Evolutionary conservation across 2,888 invertebrate species (phyloP), one percentile per base, ranked within the genome.

Genomic region (Lepetodrilus schrolli): DNA sequence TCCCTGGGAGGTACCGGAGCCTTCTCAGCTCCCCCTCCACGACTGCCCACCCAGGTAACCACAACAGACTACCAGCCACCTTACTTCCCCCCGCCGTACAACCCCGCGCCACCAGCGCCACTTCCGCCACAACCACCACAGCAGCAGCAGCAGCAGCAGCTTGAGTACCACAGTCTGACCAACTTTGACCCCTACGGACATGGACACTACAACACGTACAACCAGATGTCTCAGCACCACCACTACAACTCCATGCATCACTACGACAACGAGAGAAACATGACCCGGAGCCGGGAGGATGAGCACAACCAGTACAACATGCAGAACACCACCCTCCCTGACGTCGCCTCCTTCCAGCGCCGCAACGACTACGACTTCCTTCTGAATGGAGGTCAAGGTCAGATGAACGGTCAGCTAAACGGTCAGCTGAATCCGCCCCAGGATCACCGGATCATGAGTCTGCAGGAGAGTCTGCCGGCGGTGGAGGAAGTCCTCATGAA

Each of bases 31-130:
- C 58, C 58, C 7, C 30, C 58, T 10, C 58, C 58, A 10, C 58
- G 58, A 8, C 10, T 58, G n/a, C 30, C 58, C 13, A 26, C 23
- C 58, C 58, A 58, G 58, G 10, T 58, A 8, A 26, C 26, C 26
- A 73, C 76, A 13, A 51, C 77, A 5, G 81, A 81, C 66, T 79
- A 73, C 34, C 75, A 79, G 78, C 76, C 78, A 2, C 82, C 82
- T 38, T 80, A 78, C 34, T 82, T 82, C 49, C 82, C 82, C n/a
- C 82, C 80, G 13, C 78, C 80, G 4, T 81, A 78, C 49, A 77
- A 77, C 38, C 77, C 77, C 0, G 77, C 75, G 21, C 77, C 78
- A 50, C 78, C 77, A 17, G 20, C 17, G 48, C 48, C 48, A 70
- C 70, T 75, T 34, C 71, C 78, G 23, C 81, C 79, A 71, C 79